These are phyloP conservation scores for Drosophila eugracilis DNA, from an alignment of 1,140 invertebrate genomes.

Conservation along the genomic window DNA sequence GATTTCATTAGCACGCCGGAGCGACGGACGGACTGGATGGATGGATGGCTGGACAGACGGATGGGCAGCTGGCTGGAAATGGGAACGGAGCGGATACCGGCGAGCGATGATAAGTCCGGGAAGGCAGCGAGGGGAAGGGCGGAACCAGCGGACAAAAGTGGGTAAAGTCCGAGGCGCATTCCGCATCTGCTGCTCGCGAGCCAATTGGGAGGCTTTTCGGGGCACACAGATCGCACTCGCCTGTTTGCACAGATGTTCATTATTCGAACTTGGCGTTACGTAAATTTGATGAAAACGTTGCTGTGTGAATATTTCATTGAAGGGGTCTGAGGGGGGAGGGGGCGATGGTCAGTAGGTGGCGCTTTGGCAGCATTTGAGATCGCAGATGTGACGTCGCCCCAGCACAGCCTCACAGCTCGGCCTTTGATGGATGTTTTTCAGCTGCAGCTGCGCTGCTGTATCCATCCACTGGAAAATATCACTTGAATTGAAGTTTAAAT, in stretches of 20 bases:
- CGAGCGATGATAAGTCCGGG: conserved; percentile 32
- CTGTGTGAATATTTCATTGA: conserved; percentile 56
- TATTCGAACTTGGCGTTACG: conserved; percentile 70
- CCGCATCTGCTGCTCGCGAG: conserved; percentile 57
- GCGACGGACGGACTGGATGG: conserved; percentile 18
- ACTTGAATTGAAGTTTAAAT: too few relatives aligned
- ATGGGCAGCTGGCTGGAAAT: conserved; percentile 51
- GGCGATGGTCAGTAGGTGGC: conserved; percentile 46
- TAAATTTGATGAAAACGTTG: conserved; percentile 69
- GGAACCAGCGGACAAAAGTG: background rate
- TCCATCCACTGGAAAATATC: too few relatives aligned
- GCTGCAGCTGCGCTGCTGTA: conserved; percentile 37
- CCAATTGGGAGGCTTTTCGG: conserved; percentile 58
- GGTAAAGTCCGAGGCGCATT: conserved; percentile 54
- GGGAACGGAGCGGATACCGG: conserved; percentile 28
- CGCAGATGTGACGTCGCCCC: conserved; percentile 53
- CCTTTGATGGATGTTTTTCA: conserved; percentile 68
- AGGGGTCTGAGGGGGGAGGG: background rate
- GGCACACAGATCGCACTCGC: conserved; percentile 34
- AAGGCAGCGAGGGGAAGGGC: too few relatives aligned
- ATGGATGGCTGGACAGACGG: conserved; percentile 5
- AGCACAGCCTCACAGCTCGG: conserved; percentile 34
- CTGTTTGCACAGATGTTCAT: conserved; percentile 83
- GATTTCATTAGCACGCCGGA: conserved; percentile 75
- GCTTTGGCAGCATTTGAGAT: conserved; percentile 36